Conservation (phyloP, 2,113 vertebrate genomes). For the zebrafish (Danio rerio) region GRCz12tu NC_133185.1:28775501-28776000, state of each 20-base stretch:
- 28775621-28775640: slow-evolving; percentile 50
- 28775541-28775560: slow-evolving; percentile 52
- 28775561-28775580: slow-evolving; percentile 47
- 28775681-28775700: slow-evolving; percentile 38
- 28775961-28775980: background rate
- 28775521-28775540: slow-evolving; percentile 44
- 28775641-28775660: slow-evolving; percentile 38
- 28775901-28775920: background rate
- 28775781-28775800: background rate
- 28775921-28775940: slow-evolving; percentile 9
- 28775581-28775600: slow-evolving; percentile 48
- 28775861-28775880: slow-evolving; percentile 6
- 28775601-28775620: slow-evolving; percentile 31
- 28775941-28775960: slow-evolving; percentile 28
- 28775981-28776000: background rate
- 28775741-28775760: slow-evolving; percentile 22
- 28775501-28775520: slow-evolving; percentile 38
- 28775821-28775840: slow-evolving; percentile 18
- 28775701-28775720: slow-evolving; percentile 46
- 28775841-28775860: slow-evolving; percentile 21
- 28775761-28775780: background rate
- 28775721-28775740: slow-evolving; percentile 27
- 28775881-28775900: slow-evolving; percentile 44
- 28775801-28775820: slow-evolving; percentile 17
- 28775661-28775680: slow-evolving; percentile 47